Base-by-base conservation (phyloP, 2,113 vertebrate genomes). In the Poeciliopsis retropinna region DNA sequence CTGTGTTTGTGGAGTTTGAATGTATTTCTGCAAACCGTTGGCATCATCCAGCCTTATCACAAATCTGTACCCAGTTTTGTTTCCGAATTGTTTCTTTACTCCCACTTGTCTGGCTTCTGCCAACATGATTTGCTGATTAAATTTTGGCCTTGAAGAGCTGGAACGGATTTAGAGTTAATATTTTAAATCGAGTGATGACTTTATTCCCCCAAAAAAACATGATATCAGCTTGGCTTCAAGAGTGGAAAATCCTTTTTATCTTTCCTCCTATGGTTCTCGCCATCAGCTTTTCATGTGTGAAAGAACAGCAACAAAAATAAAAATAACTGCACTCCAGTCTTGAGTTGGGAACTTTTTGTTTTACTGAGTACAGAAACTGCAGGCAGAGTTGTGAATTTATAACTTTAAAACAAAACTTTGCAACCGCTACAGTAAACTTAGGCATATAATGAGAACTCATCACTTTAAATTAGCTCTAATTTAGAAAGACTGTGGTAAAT, bases 121-220 rank as follows among this genome's bases (percentile, higher is more conserved):
- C 34, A 75, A 85, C 78, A 79, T 86, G 67, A 73, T 84, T 77
- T 71, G 61, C 75, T 86, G 80, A 90, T 90, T 88, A 89, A 85
- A 88, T 64, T 79, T 88, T 77, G 73, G 74, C 84, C 69, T 81
- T 64, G 34, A 68, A 73, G 70, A 61, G 29, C 74, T 69, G 17
- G 60, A 67, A 73, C 32, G 64, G 83, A 80, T 80, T 85, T 77
- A 34, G 63, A 81, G 82, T 87, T 73, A 87, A 89, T 92, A 88
- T 89, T 90, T 89, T 70, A 90, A 89, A 81, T 63, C 74, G 44
- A 73, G 76, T 86, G 85, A 89, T 83, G 75, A 68, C 75, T 86
- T 70, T 30, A 25, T 68, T 80, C 79, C 73, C n/a, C 74, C 75
- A 63, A 64, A 86, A 86, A 17, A 17, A 47, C 44, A 86, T 70